Conservation (phyloP, 2,797 vertebrate species). For the Chiloscyllium punctatum region DNA sequence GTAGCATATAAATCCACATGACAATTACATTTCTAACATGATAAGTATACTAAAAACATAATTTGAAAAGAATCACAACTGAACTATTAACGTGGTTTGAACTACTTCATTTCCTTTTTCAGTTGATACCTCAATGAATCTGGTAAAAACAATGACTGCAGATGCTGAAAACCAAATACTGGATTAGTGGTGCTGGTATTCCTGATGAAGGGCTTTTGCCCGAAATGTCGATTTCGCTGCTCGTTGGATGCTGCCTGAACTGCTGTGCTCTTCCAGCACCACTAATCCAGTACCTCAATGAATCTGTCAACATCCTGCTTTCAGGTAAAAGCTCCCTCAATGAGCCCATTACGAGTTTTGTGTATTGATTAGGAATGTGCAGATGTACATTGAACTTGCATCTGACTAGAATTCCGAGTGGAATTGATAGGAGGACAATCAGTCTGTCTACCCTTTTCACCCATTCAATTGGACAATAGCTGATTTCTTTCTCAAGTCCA, state of each 20-base stretch:
- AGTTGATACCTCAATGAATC: neutral
- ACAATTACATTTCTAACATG: neutral
- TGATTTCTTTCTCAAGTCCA: neutral
- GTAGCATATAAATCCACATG: neutral
- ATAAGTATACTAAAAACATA: neutral
- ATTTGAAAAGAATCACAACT: neutral
- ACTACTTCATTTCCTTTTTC: neutral
- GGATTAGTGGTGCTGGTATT: too few relatives aligned
- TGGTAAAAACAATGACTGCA: too few relatives aligned
- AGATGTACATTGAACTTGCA: neutral
- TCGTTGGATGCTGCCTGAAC: too few relatives aligned
- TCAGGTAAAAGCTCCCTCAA: neutral
- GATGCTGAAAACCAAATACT: too few relatives aligned
- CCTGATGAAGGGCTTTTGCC: too few relatives aligned
- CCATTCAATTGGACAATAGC: neutral
- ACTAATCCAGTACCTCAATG: neutral
- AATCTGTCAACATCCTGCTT: neutral
- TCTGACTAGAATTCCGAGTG: neutral
- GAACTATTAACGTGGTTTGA: neutral
- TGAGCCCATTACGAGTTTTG: neutral
- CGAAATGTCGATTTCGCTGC: too few relatives aligned
- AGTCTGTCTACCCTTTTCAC: neutral
- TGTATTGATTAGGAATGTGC: neutral
- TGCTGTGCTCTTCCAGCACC: too few relatives aligned
- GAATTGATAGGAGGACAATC: neutral